Conservation (phyloP, 2,113 vertebrate species). For the Calidris pygmaea region DNA sequence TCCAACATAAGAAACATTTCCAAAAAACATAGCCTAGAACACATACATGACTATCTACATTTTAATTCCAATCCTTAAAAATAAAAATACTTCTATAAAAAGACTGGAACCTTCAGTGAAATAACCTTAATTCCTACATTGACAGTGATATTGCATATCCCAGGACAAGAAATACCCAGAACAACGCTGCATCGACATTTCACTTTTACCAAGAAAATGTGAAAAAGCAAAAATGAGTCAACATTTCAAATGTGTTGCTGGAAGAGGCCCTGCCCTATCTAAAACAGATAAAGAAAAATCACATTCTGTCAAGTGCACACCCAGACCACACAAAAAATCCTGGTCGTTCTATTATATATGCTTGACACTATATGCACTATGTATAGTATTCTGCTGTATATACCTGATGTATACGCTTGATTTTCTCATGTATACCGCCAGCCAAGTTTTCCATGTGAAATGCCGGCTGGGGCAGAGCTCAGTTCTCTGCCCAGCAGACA, state of each 20-base stretch:
- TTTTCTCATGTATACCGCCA: not conserved
- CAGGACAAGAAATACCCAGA: not conserved
- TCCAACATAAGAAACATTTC: fast-evolving
- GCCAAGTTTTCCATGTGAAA: not conserved
- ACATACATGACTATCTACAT: not conserved
- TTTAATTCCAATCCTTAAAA: not conserved
- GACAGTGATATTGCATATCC: fast-evolving
- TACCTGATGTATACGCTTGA: fast-evolving
- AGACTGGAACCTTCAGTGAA: not conserved
- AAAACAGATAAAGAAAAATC: not conserved
- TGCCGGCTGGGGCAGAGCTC: fast-evolving
- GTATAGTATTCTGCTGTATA: fast-evolving
- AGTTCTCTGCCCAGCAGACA: not conserved
- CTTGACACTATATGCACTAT: fast-evolving
- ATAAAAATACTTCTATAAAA: not conserved
- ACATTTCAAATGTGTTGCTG: not conserved
- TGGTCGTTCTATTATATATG: not conserved
- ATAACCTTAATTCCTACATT: not conserved
- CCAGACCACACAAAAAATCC: not conserved
- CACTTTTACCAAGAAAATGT: not conserved
- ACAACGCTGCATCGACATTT: fast-evolving
- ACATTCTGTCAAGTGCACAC: not conserved
- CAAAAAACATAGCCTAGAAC: not conserved
- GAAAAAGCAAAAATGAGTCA: not conserved
- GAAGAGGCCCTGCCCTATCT: not conserved